A percentile compares a stretch with the other conserved stretches of the same genome.
Conservation (phyloP, 2,888 invertebrate species). For the Mythimna lalbum region DNA sequence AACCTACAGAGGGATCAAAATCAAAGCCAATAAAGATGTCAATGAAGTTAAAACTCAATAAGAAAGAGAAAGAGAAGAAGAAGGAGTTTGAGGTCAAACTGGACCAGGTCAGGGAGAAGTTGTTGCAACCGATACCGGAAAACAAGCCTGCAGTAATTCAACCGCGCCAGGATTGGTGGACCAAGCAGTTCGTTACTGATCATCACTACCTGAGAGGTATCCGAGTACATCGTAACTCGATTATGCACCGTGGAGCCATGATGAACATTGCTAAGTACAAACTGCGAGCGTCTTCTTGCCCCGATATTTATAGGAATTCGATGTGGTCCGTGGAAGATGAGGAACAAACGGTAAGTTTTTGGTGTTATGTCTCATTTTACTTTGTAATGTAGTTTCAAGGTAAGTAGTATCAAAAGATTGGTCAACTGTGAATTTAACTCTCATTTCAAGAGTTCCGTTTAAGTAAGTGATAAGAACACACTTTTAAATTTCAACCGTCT, state of each 20-base stretch:
- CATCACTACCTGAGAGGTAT: slow-evolving; percentile 93
- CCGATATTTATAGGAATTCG: slow-evolving; percentile 96
- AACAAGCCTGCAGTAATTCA: slow-evolving; percentile 79
- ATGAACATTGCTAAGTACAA: slow-evolving; percentile 96
- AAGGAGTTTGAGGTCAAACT: slow-evolving; percentile 85
- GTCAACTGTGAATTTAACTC: too few species aligned
- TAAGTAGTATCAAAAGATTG: too few species aligned
- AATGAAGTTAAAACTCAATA: slow-evolving; percentile 90
- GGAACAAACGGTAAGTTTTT: slow-evolving; percentile 91
- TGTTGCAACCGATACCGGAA: slow-evolving; percentile 86
- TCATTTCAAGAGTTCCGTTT: too few species aligned
- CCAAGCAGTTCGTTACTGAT: slow-evolving; percentile 90
- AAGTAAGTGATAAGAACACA: too few species aligned
- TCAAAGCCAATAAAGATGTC: slow-evolving; percentile 92
- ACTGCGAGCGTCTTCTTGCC: slow-evolving; percentile 97
- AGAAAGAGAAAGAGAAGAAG: slow-evolving; percentile 71
- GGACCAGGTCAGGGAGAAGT: slow-evolving; percentile 81
- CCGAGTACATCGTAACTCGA: slow-evolving; percentile 94
- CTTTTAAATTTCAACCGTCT: too few species aligned
- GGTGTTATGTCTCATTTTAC: too few species aligned
- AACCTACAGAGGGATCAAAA: slow-evolving; percentile 75
- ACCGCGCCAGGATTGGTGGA: slow-evolving; percentile 83
- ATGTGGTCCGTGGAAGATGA: slow-evolving; percentile 94
- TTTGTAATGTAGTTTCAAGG: too few species aligned
- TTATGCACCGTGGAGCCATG: slow-evolving; percentile 97